Conservation (phyloP, 2,113 vertebrate genomes). For the Xenopus borealis region DNA sequence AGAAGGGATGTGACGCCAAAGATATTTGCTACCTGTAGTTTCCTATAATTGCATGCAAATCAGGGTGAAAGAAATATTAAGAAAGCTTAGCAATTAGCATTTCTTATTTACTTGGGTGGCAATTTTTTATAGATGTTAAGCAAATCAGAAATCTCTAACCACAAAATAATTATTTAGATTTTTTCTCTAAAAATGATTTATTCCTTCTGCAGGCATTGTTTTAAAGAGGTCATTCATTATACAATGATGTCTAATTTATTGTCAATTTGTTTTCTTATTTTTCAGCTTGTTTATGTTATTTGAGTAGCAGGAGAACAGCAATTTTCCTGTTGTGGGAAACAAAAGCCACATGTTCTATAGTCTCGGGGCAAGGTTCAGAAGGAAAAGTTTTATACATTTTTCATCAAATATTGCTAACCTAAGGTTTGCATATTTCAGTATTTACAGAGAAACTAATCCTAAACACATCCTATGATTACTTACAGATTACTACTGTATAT, state of each 20-base stretch:
- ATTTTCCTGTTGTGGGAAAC: background rate
- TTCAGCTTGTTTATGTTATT: background rate
- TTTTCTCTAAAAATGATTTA: constrained; percentile 16
- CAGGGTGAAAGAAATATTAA: constrained; percentile 29
- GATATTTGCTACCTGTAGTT: constrained; percentile 36
- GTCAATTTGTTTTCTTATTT: background rate
- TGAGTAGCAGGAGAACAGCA: background rate
- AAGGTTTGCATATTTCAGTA: too few species aligned
- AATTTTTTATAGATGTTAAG: constrained; percentile 38
- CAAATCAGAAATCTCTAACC: constrained; percentile 29
- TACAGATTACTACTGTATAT: too few species aligned
- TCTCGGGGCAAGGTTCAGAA: too few species aligned
- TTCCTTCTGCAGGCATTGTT: constrained; percentile 10
- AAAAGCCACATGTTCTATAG: too few species aligned
- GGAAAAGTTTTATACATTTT: too few species aligned
- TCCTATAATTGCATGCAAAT: constrained; percentile 39
- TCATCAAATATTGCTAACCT: too few species aligned
- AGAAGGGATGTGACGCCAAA: constrained; percentile 25
- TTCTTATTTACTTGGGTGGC: constrained; percentile 39
- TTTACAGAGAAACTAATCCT: too few species aligned
- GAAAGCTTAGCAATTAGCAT: constrained; percentile 42
- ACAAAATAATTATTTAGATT: constrained; percentile 26
- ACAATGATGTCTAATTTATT: constrained; percentile 4
- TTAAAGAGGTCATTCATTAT: constrained; percentile 17
- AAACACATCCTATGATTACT: too few species aligned